phyloP scores from a whole-genome alignment of 2,113 vertebrate species.

The Cisticola juncidis region DNA sequence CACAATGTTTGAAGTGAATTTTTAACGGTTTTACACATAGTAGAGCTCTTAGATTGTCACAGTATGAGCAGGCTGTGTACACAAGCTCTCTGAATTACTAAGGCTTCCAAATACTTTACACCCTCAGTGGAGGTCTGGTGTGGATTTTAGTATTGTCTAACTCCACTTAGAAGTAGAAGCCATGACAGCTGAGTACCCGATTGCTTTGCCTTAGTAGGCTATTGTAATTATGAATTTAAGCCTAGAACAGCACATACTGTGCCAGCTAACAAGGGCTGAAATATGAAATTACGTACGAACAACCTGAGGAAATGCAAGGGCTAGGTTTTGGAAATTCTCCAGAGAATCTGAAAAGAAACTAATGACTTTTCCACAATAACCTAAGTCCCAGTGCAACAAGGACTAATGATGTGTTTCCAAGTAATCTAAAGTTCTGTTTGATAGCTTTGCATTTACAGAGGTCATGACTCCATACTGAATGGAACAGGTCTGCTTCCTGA shows the following conservation, averaged over 20 bases:
- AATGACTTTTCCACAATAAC: conserved; percentile 55
- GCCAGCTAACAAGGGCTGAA: background rate
- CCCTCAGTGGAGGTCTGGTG: background rate
- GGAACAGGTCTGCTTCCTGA: conserved; percentile 18
- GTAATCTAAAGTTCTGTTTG: conserved; percentile 17
- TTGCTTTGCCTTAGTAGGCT: background rate
- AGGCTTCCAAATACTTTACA: background rate
- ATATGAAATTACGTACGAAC: background rate
- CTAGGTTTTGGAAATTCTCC: conserved; percentile 37
- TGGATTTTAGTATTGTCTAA: background rate
- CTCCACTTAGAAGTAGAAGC: background rate
- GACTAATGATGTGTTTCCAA: conserved; percentile 41
- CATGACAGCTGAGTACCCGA: background rate
- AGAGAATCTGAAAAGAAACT: conserved; percentile 37
- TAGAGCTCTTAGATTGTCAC: background rate
- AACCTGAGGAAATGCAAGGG: conserved; percentile 26
- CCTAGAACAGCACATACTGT: background rate
- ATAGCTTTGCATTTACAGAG: conserved; percentile 32
- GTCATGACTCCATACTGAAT: conserved; percentile 3
- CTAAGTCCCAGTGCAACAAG: conserved; percentile 14
- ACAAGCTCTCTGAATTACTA: background rate
- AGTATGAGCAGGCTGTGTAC: background rate
- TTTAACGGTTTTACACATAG: background rate
- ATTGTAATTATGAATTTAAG: background rate
- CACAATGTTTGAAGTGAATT: background rate